These are phyloP conservation scores for Conchocele bisecta DNA, from an alignment of 2,888 invertebrate species.

Conservation along the genomic window DNA sequence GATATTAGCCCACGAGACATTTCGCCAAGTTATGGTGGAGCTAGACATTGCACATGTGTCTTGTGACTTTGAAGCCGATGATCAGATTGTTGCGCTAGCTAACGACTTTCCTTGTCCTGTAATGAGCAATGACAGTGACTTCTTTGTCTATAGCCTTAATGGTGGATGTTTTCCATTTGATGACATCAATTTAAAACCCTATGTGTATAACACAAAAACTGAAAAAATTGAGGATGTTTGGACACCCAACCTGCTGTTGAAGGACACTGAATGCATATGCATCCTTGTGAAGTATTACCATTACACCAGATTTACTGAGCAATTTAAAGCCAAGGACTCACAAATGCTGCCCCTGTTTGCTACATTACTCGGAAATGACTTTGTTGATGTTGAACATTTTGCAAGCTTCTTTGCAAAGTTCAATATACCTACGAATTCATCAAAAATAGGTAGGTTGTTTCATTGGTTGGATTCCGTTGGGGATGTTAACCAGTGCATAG, in stretches of 20 bases:
- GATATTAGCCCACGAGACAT: slow-evolving; percentile 89
- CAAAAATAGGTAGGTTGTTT: slow-evolving; percentile 87
- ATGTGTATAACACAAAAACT: slow-evolving; percentile 33
- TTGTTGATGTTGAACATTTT: slow-evolving; percentile 87
- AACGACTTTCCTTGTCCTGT: slow-evolving; percentile 92
- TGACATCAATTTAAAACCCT: slow-evolving; percentile 73
- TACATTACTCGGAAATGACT: slow-evolving; percentile 94
- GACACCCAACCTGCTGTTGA: background rate
- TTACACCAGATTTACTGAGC: slow-evolving; percentile 87
- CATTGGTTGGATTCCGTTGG: no score
- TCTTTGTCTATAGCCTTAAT: slow-evolving; percentile 92
- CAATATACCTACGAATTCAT: slow-evolving; percentile 84
- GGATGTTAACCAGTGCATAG: no score
- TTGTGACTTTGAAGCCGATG: slow-evolving; percentile 95
- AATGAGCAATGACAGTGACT: slow-evolving; percentile 96
- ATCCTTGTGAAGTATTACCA: slow-evolving; percentile 86
- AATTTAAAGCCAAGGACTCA: slow-evolving; percentile 87
- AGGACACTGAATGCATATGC: slow-evolving; percentile 54
- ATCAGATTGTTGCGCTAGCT: slow-evolving; percentile 92
- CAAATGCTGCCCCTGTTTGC: slow-evolving; percentile 91
- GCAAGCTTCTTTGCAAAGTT: slow-evolving; percentile 87
- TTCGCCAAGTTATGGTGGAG: slow-evolving; percentile 88
- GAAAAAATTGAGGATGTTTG: slow-evolving; percentile 29
- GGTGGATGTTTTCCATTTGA: slow-evolving; percentile 89
- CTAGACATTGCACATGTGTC: slow-evolving; percentile 88